Conservation (phyloP, 2,113 vertebrate species). For the Thermophis baileyi region DNA sequence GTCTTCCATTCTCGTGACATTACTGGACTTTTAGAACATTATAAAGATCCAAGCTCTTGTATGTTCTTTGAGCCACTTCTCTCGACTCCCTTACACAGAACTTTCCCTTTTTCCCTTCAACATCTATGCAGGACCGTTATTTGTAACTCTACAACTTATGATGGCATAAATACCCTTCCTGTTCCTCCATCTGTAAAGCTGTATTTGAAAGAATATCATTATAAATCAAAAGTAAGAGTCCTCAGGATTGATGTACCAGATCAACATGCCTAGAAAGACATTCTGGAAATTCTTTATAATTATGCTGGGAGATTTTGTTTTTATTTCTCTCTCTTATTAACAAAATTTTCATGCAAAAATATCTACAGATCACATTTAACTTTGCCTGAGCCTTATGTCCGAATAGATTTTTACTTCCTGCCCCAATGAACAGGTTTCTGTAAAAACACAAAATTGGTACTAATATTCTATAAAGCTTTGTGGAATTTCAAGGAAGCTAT, state of each 20-base stretch:
- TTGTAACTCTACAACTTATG: constrained; percentile 88
- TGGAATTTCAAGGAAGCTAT: constrained; percentile 43
- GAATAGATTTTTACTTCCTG: constrained; percentile 44
- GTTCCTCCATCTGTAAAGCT: constrained; percentile 87
- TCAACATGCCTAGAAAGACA: constrained; percentile 62
- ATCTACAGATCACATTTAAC: constrained; percentile 31
- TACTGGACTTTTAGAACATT: constrained; percentile 89
- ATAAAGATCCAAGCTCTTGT: constrained; percentile 91
- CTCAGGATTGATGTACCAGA: constrained; percentile 74
- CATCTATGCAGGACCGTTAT: constrained; percentile 91
- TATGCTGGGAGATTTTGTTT: not conserved
- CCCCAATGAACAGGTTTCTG: constrained; percentile 16
- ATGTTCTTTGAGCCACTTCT: constrained; percentile 97
- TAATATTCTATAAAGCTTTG: constrained; percentile 47
- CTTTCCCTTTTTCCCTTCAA: constrained; percentile 91
- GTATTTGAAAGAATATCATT: constrained; percentile 93
- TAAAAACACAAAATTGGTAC: constrained; percentile 33
- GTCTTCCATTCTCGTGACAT: constrained; percentile 93
- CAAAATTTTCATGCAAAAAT: constrained; percentile 8
- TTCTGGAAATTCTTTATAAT: constrained; percentile 41
- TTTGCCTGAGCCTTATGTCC: constrained; percentile 39
- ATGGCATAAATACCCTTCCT: constrained; percentile 82
- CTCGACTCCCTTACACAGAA: constrained; percentile 86
- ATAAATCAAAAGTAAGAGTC: constrained; percentile 82
- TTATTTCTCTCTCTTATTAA: constrained; percentile 14